Evolutionary conservation across 2,797 vertebrate species (phyloP).

Genomic region (Presbytis comata): DNA sequence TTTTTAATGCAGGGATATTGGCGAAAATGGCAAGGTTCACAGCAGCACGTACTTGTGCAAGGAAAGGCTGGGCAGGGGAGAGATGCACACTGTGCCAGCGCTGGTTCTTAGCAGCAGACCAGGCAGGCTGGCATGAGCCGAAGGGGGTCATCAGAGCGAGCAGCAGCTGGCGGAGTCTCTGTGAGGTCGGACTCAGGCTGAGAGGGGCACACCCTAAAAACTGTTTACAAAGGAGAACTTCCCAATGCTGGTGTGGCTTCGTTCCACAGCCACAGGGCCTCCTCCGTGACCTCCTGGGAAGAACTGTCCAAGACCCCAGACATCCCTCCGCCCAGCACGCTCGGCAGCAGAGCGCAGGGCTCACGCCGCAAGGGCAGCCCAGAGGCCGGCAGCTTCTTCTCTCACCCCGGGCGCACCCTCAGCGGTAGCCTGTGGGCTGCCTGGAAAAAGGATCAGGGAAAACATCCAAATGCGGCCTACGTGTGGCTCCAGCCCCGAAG

Average conservation of each 20-base stretch:
- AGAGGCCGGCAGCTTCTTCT: too few species aligned
- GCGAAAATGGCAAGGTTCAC: neutral
- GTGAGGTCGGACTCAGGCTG: fast-evolving
- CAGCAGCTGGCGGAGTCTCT: neutral
- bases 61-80: neutral
- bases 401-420: neutral
- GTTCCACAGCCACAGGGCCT: neutral
- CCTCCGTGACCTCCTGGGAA: neutral
- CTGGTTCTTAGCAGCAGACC: neutral
- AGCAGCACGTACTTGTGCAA: neutral
- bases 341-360: neutral
- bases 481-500: neutral
- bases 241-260: neutral
- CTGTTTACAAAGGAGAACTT: neutral
- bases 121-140: fast-evolving
- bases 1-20: neutral
- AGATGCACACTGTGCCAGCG: neutral
- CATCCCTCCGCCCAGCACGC: fast-evolving
- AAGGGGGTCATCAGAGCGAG: fast-evolving
- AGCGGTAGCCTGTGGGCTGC: neutral
- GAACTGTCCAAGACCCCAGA: neutral
- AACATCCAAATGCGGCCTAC: neutral
- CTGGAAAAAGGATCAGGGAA: neutral
- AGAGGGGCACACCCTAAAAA: fast-evolving
- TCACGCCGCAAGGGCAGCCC: neutral